phyloP scores from a whole-genome alignment of 2,113 vertebrate genomes.

The Poeciliopsis occidentalis region DNA sequence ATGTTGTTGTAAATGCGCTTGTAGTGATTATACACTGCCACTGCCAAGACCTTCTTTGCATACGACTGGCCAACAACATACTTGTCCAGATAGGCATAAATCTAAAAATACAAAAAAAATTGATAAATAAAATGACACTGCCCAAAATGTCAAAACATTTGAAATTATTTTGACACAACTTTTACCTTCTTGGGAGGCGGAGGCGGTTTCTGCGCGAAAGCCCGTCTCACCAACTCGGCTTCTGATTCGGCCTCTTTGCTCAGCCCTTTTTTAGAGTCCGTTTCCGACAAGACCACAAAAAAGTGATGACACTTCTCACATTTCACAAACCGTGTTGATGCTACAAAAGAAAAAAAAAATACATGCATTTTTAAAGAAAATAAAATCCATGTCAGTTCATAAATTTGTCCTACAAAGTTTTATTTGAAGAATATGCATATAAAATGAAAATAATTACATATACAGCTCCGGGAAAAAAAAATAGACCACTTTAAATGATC shows the following conservation, averaged over 20 bases:
- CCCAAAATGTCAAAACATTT: not conserved
- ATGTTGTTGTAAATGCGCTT: slow-evolving; percentile 99
- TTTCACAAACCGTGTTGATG: slow-evolving; percentile 97
- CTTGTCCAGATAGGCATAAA: slow-evolving; percentile 98
- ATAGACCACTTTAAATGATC: too few species aligned
- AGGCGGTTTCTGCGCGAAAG: slow-evolving; percentile 95
- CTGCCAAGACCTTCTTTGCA: slow-evolving; percentile 97
- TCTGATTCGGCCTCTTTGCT: slow-evolving; percentile 94
- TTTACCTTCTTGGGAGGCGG: slow-evolving; percentile 96
- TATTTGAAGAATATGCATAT: too few species aligned
- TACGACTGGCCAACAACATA: slow-evolving; percentile 97
- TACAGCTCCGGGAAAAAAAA: too few species aligned
- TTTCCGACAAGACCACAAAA: slow-evolving; percentile 97
- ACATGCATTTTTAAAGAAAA: not conserved
- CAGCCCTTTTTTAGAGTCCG: slow-evolving; percentile 95
- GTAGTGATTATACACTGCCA: slow-evolving; percentile 99
- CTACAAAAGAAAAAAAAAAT: slow-evolving; percentile 65
- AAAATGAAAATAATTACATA: too few species aligned
- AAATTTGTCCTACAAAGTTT: too few species aligned
- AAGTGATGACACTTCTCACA: slow-evolving; percentile 99
- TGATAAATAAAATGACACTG: not conserved
- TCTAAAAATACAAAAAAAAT: slow-evolving; percentile 73
- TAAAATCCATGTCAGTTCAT: too few species aligned
- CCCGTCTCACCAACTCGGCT: slow-evolving; percentile 92
- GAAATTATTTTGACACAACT: not conserved